Percentiles rank a stretch among this genome's conserved stretches.
Evolutionary conservation across 2,113 vertebrate species (phyloP).

Genomic region (Muntiacus reevesi): DNA sequence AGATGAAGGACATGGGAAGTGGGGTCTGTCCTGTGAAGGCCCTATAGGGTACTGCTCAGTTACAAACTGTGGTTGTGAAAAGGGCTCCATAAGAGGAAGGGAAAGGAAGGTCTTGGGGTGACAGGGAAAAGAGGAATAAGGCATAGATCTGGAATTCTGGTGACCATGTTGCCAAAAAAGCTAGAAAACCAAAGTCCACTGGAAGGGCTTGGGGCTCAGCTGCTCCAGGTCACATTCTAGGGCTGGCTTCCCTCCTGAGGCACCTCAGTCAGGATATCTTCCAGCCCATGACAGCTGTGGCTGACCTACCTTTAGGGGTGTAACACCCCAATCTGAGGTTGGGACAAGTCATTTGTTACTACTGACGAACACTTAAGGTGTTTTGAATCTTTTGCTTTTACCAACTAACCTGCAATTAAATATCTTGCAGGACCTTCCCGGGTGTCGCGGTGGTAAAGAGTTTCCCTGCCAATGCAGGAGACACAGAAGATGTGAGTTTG

Average conservation of each 20-base stretch:
- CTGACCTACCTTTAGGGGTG: background rate
- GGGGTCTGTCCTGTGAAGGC: background rate
- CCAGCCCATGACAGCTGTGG: background rate
- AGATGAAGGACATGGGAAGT: background rate
- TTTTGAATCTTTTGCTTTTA: background rate
- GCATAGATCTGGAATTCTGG: background rate
- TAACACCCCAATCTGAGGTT: background rate
- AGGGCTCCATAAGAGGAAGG: background rate
- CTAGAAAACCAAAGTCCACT: background rate
- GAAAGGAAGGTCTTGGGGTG: background rate
- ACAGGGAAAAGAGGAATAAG: background rate
- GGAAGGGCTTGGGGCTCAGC: background rate
- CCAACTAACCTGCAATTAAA: background rate
- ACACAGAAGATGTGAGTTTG: background rate
- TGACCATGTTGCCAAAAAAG: background rate
- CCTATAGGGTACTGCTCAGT: background rate
- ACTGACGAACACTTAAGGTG: background rate
- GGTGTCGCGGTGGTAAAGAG: background rate
- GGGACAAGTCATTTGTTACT: background rate
- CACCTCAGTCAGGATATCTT: background rate
- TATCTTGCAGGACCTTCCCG: background rate
- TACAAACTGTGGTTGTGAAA: background rate
- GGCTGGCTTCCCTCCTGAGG: background rate
- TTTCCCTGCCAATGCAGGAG: background rate
- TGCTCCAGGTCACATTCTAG: background rate